Percentiles rank a stretch among this genome's conserved stretches.
Conservation (phyloP, 2,797 vertebrate species). For the Tadarida brasiliensis region DNA sequence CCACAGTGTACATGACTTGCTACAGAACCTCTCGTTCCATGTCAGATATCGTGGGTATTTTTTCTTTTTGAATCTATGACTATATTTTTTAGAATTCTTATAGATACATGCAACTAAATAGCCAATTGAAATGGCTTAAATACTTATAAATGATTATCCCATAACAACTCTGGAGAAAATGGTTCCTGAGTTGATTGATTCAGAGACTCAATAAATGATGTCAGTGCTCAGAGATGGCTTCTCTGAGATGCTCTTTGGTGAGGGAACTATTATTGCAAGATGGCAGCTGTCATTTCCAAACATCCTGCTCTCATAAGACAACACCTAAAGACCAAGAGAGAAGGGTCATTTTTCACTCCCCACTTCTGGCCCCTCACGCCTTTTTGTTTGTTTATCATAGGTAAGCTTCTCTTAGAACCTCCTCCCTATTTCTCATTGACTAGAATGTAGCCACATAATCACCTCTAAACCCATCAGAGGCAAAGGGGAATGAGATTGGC, state of each 20-base stretch:
- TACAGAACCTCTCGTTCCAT: not conserved
- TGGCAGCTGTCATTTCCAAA: not conserved
- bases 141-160: not conserved
- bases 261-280: not conserved
- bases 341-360: not conserved
- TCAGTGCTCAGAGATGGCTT: not conserved
- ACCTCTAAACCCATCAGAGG: not conserved
- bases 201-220: not conserved
- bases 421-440: not conserved
- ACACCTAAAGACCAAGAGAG: not conserved
- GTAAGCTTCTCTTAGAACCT: not conserved
- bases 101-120: not conserved
- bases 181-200: not conserved
- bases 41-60: not conserved
- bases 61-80: not conserved
- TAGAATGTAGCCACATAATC: not conserved
- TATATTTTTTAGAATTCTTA: conserved; percentile 29
- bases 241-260: not conserved
- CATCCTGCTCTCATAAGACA: not conserved
- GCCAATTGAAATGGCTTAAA: not conserved
- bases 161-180: not conserved
- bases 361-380: not conserved
- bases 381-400: conserved; percentile 4
- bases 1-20: not conserved
- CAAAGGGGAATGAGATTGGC: not conserved